Percentiles rank a stretch among this genome's conserved stretches.
Evolutionary conservation across 2,888 invertebrate genomes (phyloP).

Genomic region (Hypolimnas misippus): DNA sequence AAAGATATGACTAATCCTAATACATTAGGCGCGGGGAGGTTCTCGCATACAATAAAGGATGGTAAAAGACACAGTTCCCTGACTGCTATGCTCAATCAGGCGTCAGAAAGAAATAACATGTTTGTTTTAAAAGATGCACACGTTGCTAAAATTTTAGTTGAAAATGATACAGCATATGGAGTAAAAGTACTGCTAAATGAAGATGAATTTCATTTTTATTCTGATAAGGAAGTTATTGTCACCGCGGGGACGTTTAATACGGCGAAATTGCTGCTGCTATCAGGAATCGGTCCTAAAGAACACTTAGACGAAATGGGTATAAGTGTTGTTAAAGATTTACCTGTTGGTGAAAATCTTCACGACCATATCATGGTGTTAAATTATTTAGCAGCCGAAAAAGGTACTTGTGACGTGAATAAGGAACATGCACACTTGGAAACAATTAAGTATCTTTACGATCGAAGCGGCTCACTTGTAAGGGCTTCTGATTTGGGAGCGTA

Average conservation of each 20-base stretch:
- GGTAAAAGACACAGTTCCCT: slow-evolving; percentile 63
- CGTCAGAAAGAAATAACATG: slow-evolving; percentile 51
- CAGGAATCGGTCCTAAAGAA: slow-evolving; percentile 65
- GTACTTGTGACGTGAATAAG: slow-evolving; percentile 55
- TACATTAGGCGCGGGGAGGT: slow-evolving; percentile 64
- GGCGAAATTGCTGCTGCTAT: slow-evolving; percentile 65
- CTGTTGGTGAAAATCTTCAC: slow-evolving; percentile 69
- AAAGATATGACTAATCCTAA: slow-evolving; percentile 70
- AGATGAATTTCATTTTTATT: slow-evolving; percentile 52
- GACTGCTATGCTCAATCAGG: slow-evolving; percentile 62
- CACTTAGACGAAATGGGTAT: slow-evolving; percentile 56
- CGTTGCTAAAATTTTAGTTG: slow-evolving; percentile 59
- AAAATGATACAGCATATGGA: slow-evolving; percentile 57
- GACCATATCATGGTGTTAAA: slow-evolving; percentile 68
- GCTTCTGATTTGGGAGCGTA: slow-evolving; percentile 64
- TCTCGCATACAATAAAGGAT: slow-evolving; percentile 65
- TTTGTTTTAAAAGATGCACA: slow-evolving; percentile 58
- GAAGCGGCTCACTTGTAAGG: slow-evolving; percentile 55
- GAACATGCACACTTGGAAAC: slow-evolving; percentile 52
- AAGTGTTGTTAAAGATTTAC: slow-evolving; percentile 56
- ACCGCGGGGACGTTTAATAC: slow-evolving; percentile 71
- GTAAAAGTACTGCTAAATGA: slow-evolving; percentile 51
- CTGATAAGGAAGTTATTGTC: slow-evolving; percentile 62
- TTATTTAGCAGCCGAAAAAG: slow-evolving; percentile 58
- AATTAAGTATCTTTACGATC: slow-evolving; percentile 62